A percentile compares a stretch with the other conserved stretches of the same genome.
Evolutionary conservation across 1,140 invertebrate genomes (phyloP).

Genomic region (Trichomalopsis sarcophagae): DNA sequence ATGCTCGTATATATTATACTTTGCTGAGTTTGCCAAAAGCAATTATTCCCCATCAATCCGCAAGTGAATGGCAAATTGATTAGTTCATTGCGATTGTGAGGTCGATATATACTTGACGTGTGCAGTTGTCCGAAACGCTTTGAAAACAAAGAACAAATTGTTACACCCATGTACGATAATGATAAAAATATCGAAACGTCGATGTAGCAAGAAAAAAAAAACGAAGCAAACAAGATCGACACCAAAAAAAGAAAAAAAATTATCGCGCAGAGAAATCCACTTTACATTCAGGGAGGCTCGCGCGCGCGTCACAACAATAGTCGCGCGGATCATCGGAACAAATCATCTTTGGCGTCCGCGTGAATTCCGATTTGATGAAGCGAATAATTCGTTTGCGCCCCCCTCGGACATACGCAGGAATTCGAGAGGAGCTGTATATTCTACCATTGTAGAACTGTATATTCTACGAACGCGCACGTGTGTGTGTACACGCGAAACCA

Average conservation of each 20-base stretch:
- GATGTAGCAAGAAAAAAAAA: too few species aligned
- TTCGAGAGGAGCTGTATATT: not conserved
- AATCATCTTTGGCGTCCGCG: slow-evolving; percentile 29
- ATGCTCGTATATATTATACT: not conserved
- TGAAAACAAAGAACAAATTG: too few species aligned
- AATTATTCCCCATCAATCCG: not conserved
- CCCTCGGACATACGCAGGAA: not conserved
- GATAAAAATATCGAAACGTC: too few species aligned
- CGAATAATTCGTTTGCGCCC: slow-evolving; percentile 56
- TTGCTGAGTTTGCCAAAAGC: not conserved
- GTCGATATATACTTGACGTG: too few species aligned
- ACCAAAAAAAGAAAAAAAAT: too few species aligned
- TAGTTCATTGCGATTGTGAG: not conserved
- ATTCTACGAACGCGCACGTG: not conserved
- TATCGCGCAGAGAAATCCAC: too few species aligned
- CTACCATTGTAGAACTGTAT: too few species aligned
- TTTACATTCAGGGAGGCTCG: not conserved
- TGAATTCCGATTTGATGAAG: slow-evolving; percentile 51
- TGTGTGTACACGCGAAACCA: too few species aligned
- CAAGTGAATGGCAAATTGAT: not conserved
- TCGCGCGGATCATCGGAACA: not conserved
- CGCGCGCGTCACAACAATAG: not conserved
- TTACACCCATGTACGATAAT: too few species aligned
- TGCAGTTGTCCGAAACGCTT: too few species aligned
- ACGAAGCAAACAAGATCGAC: too few species aligned